Base-by-base conservation (phyloP, 2,888 invertebrate species). In the Athalia cordata region DNA sequence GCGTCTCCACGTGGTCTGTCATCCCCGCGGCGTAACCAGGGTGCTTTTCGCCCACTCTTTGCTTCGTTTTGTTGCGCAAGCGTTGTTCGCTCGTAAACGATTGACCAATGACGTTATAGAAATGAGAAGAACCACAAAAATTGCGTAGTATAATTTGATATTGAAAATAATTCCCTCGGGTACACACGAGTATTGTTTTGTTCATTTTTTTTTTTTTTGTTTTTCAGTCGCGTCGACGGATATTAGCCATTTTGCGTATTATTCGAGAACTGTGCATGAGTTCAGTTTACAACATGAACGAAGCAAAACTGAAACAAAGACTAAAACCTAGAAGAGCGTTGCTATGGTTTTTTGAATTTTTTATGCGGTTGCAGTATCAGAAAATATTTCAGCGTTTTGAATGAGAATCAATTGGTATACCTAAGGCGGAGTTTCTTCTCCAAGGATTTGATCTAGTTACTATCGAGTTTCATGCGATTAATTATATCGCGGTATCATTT, bases 1-100 rank as follows among this genome's bases (percentile, higher is more conserved):
- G 82, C 85, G 84, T 86, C 86, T 86, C 87, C 87, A 87, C 87
- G 86, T 87, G 87, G 78, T 81, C 85, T 83, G 81, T 59, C 59
- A 72, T 57, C 50, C 74, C 74, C 74, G 74, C 62, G 74, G 74
- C 50, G 62, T 70, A 43, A 57, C 70, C 57, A 61, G 74, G 74
- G 70, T 57, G 15, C 2, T 43, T 43, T 29, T 43, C n/a, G 55
- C 50, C 57, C 29, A n/a, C 50, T 11, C 3, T 13, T 50, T 7
- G 49, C 62, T 50, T 5, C 45, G 15, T 6, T 6, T 29, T 9
- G 52, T 62, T 5, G 61, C 74, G 74, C 74, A 50, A 43, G 57
- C 74, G 74, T 57, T 7, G 6, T 11, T 45, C 49, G 45, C 45
- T 11, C 8, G 11, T 43, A 11, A 11, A 7, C n/a, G 61, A 59